Base-by-base conservation (phyloP, 2,797 vertebrate genomes). In the Odontamblyopus rebecca region DNA sequence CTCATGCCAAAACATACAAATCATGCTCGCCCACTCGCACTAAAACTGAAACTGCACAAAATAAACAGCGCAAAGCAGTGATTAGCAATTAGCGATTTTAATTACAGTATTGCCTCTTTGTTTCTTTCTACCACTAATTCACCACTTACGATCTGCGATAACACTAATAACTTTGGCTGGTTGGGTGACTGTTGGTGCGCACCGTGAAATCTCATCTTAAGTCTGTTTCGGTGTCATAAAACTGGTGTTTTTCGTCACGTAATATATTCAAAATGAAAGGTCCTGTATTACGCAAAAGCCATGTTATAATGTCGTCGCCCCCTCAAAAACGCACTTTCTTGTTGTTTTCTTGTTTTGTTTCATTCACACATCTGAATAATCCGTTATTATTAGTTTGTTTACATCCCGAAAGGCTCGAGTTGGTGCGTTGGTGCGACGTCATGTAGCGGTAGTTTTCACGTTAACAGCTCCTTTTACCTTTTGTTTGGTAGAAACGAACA, bases 61-160 rank as follows among this genome's bases (percentile, higher is more conserved):
- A 86, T 81, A 51, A 88, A 79, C 69, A 2, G 76, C 61, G 32
- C 75, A 79, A 86, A 88, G 80, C 82, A 86, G 85, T 88, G 86
- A 89, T 91, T 90, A 90, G 86, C 87, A 88, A 91, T 87, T 85
- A 73, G 83, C 83, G 78, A 82, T 68, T 79, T 80, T 90, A 87
- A 89, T 90, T 89, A 83, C 76, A 82, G 78, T 79, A 86, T 84
- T 84, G 81, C 81, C 83, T 89, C 85, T 78, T 86, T 87, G 74
- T 87, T 87, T 79, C 75, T 76, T 79, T 81, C 82, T 83, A 79
- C 80, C 82, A 87, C 75, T 90, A 88, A 89, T 89, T 84, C 81
- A 86, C 76, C 86, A 84, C 88, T 85, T 87, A 84, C 79, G 82
- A 80, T 84, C 81, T 74, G 73, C 71, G 71, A 87, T 85, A 88